Evolutionary conservation across 2,113 vertebrate species (phyloP).

Genomic region (Aegithalos caudatus): DNA sequence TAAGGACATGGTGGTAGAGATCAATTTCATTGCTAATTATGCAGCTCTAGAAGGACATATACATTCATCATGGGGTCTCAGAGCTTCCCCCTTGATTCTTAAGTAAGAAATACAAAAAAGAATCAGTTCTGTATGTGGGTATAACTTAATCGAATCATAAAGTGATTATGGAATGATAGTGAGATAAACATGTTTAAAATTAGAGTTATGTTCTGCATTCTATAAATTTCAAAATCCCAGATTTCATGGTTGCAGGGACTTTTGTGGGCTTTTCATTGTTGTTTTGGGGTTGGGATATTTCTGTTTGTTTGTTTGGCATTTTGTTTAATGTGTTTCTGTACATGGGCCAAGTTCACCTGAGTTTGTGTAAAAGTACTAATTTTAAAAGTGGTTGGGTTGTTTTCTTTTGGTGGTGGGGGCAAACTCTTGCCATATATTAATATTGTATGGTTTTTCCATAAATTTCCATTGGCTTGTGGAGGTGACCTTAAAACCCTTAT

Average conservation of each 20-base stretch:
- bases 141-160: background rate
- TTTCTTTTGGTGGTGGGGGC: background rate
- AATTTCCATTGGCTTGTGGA: background rate
- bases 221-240: background rate
- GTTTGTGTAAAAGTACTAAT: background rate
- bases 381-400: background rate
- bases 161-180: background rate
- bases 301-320: background rate
- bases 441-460: background rate
- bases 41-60: background rate
- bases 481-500: background rate
- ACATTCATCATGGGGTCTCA: background rate
- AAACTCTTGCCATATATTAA: background rate
- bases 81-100: background rate
- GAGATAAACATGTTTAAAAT: background rate
- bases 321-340: background rate
- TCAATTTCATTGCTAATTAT: background rate
- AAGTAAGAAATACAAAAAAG: background rate
- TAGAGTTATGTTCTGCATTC: background rate
- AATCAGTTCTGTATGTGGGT: background rate
- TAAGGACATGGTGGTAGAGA: background rate
- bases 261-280: rapidly evolving
- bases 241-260: rapidly evolving
- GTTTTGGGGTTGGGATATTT: background rate
- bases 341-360: rapidly evolving